Evolutionary conservation across 2,113 vertebrate genomes (phyloP), one percentile per base, ranked within the genome.

Genomic region (Recurvirostra avosetta): DNA sequence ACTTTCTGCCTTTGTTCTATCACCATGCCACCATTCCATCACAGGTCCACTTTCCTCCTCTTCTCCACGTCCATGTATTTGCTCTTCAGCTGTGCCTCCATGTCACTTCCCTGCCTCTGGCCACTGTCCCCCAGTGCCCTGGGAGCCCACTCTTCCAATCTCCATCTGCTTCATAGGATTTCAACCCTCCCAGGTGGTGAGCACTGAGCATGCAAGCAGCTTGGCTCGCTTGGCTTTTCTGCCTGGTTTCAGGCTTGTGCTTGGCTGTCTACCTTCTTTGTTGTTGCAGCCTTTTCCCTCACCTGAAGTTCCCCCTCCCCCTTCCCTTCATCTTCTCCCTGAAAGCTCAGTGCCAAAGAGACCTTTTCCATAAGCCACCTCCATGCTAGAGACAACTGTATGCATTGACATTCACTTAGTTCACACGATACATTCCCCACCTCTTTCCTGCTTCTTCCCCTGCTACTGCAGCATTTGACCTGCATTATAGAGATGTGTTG

Each of bases 11-110:
- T 63, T 80, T 77, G 18, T 8, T 89, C 15, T 75, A 11, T 26
- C 10, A 3, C 49, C 0, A 0, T 29, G 15, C 11, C 49, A 52
- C 11, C 47, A 34, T 17, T 74, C 15, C 12, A 50, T 12, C 23
- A 61, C 38, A 56, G 30, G 8, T 47, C 21, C n/a, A 0, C 47
- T 78, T 90, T 88, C 30, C 15, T 94, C 19, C 21, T 59, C 41
- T 81, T 77, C 40, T 91, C 15, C 58, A 55, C 20, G 15, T 71
- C 59, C 19, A 55, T 0, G 2, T 74, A 26, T 56, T 82, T 89
- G 10, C 17, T 87, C 12, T 63, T 20, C 45, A 55, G 14, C 6
- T 41, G 47, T n/a, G 23, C 14, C 8, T 83, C 40, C 22, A 29
- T n/a, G 34, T 56, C n/a, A 68, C 22, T 7, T 82, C 70, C 14